A percentile compares a stretch with the other conserved stretches of the same genome.
Conservation (phyloP, 2,113 vertebrate genomes). For the Carassius gibelio region DNA sequence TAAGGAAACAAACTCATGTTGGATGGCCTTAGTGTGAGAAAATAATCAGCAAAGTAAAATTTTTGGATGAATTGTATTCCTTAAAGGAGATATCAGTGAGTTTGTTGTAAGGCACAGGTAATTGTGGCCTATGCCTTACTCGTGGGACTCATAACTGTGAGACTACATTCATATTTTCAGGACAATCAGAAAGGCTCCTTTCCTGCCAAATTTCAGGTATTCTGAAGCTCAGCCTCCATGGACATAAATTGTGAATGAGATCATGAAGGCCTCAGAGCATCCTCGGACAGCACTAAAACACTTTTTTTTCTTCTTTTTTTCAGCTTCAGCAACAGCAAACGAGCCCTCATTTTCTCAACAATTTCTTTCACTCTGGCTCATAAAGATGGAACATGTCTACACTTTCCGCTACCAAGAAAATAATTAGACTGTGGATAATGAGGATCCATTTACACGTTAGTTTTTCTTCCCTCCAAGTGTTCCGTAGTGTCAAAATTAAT, state of each 20-base stretch:
- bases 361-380: neutral
- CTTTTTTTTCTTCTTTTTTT: neutral
- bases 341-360: neutral
- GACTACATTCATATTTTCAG: neutral
- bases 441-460: neutral
- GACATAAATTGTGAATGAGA: constrained; percentile 33
- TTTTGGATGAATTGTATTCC: too few species aligned
- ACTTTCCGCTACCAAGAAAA: neutral
- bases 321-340: neutral
- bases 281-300: constrained; percentile 14
- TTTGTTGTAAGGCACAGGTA: neutral
- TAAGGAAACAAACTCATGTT: too few species aligned
- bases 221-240: constrained; percentile 1
- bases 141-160: neutral
- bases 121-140: neutral
- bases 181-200: neutral
- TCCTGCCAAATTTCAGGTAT: constrained; percentile 21
- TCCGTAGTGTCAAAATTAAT: neutral
- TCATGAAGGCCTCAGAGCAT: neutral
- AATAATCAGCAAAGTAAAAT: too few species aligned
- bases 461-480: neutral
- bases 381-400: neutral
- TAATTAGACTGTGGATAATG: neutral
- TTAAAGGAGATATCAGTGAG: neutral
- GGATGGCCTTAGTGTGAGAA: too few species aligned